A percentile compares a stretch with the other conserved stretches of the same genome.
Conservation (phyloP, 1,140 invertebrate genomes). For the Hycleus phaleratus region DNA sequence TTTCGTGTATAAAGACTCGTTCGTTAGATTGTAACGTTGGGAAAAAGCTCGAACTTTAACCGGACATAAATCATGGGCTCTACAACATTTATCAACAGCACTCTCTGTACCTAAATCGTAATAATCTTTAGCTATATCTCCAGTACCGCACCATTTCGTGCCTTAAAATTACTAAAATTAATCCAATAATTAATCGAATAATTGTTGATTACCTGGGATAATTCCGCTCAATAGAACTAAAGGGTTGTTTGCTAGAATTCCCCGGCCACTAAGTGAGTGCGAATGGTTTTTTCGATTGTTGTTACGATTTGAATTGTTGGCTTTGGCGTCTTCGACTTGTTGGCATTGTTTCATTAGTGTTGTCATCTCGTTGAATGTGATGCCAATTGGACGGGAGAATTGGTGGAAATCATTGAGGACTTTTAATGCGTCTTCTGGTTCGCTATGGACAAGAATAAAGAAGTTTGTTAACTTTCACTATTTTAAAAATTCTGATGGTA, state of each 20-base stretch:
- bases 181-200: neutral
- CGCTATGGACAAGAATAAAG: slow-evolving; percentile 42
- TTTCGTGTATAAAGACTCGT: slow-evolving; percentile 79
- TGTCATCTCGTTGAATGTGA: slow-evolving; percentile 63
- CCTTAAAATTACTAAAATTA: slow-evolving; percentile 46
- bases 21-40: slow-evolving; percentile 69
- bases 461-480: too few species aligned
- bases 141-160: slow-evolving; percentile 84
- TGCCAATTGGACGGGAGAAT: slow-evolving; percentile 51
- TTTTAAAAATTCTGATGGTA: too few species aligned
- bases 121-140: slow-evolving; percentile 74
- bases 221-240: slow-evolving; percentile 65
- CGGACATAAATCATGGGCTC: slow-evolving; percentile 75
- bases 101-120: slow-evolving; percentile 68
- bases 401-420: slow-evolving; percentile 51
- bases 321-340: slow-evolving; percentile 41
- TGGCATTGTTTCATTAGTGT: slow-evolving; percentile 69
- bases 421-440: slow-evolving; percentile 54
- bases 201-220: slow-evolving; percentile 54
- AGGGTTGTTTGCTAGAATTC: slow-evolving; percentile 50
- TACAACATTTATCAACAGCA: slow-evolving; percentile 72
- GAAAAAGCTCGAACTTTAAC: slow-evolving; percentile 66
- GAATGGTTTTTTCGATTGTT: slow-evolving; percentile 6
- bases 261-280: slow-evolving; percentile 38
- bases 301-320: slow-evolving; percentile 1